phyloP scores from a whole-genome alignment of 2,888 invertebrate genomes.

The Cyclophora punctaria region DNA sequence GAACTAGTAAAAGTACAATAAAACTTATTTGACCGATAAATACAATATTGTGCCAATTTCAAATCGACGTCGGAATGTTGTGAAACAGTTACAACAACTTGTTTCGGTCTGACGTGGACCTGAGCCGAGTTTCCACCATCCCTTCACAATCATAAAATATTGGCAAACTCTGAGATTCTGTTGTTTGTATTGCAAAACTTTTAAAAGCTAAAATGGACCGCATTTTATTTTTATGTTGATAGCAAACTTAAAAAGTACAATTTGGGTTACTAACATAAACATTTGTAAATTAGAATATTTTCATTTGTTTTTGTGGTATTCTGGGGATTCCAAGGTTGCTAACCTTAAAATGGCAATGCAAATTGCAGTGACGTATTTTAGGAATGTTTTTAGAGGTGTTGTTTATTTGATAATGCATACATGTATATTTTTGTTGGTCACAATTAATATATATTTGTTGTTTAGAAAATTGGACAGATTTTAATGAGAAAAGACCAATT shows the following conservation, averaged over 20 bases:
- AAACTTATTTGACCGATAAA: slow-evolving; percentile 11
- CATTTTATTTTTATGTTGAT: slow-evolving; percentile 1
- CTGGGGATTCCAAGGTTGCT: no score
- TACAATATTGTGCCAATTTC: slow-evolving; percentile 13
- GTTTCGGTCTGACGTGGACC: slow-evolving; percentile 29
- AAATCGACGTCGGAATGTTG: slow-evolving; percentile 16
- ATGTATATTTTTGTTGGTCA: no score
- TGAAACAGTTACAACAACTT: slow-evolving; percentile 20
- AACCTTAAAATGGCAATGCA: no score
- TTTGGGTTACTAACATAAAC: not conserved
- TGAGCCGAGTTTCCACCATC: slow-evolving; percentile 21
- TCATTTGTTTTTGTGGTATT: no score
- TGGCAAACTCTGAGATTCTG: slow-evolving; percentile 30
- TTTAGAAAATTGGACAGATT: no score
- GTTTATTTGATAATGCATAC: no score
- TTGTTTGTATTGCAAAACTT: slow-evolving; percentile 29
- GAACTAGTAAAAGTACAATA: slow-evolving; percentile 9
- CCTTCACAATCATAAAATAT: slow-evolving; percentile 32
- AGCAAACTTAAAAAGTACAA: not conserved
- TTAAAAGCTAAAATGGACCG: slow-evolving; percentile 15
- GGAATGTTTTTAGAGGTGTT: no score
- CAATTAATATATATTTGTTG: no score
- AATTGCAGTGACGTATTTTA: no score
- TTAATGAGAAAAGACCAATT: no score
- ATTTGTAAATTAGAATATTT: no score